Evolutionary conservation across 2,888 invertebrate genomes (phyloP), one percentile per base, ranked within the genome.

Genomic region (Watsonalla binaria): DNA sequence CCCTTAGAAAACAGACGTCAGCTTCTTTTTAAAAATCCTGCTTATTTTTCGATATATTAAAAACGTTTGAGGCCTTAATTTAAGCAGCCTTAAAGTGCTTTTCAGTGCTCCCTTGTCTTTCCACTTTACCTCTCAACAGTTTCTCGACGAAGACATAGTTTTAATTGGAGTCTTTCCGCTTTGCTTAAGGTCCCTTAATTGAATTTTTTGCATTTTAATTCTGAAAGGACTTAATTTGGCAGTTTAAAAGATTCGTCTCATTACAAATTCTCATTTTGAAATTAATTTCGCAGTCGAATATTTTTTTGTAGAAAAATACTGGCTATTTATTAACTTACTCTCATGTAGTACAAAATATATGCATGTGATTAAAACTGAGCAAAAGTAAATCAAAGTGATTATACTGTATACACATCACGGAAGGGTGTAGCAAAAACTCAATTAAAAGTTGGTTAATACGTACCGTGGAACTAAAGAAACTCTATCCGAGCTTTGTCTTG

Each of bases 81-180:
- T 74, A 72, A 79, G 71, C 67, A 67, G 67, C 68, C 68, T 58
- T 70, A 70, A 80, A 85, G 80, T 83, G 78, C 79, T 80, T 78
- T 76, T 67, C 75, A 74, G 68, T 76, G 71, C 70, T 70, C 68
- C 57, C 49, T 61, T 69, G 75, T 76, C 75, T 72, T 71, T 79
- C 76, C 78, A 74, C 73, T 80, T 80, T 72, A 73, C 76, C 76
- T 76, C 73, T 76, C 74, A 69, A 69, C 76, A 70, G 74, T 70
- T 66, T 66, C 63, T 64, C 61, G 55, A 62, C 72, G 72, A 80
- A 78, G 84, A 84, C 83, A 83, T 83, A 83, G 80, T 84, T 86
- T 85, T 85, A 84, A 85, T 86, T 86, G 79, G 80, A 77, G 74
- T 77, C 70, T 75, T 80, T 81, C 80, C 81, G 75, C 72, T 80